These are phyloP conservation scores for Psittacara wagleri DNA, from an alignment of 2,113 vertebrate species.

Conservation along the genomic window DNA sequence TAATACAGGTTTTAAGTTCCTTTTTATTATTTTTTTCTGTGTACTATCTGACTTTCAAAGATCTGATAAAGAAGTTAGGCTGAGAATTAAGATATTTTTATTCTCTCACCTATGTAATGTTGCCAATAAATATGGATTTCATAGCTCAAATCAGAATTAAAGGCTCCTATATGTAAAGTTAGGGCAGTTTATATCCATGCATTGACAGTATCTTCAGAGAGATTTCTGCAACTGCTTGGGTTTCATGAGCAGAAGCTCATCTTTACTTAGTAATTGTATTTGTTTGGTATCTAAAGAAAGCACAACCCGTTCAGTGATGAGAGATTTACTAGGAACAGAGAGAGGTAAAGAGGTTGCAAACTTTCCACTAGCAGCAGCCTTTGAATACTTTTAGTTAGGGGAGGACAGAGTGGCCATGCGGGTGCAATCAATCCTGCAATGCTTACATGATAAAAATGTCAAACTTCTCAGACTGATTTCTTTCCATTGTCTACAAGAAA, in stretches of 20 bases:
- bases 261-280: not conserved
- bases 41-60: not conserved
- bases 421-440: not conserved
- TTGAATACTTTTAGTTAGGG: not conserved
- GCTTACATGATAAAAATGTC: not conserved
- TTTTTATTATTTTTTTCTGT: not conserved
- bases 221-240: not conserved
- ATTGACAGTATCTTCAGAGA: not conserved
- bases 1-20: not conserved
- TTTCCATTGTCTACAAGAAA: not conserved
- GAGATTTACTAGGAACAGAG: not conserved
- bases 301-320: not conserved
- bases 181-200: not conserved
- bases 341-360: not conserved
- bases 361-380: not conserved
- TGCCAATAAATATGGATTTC: not conserved
- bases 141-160: not conserved
- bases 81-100: not conserved
- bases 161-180: not conserved
- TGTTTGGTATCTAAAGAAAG: not conserved
- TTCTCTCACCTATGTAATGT: not conserved
- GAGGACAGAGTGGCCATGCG: not conserved
- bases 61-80: not conserved
- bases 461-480: not conserved
- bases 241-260: not conserved